A percentile compares a stretch with the other conserved stretches of the same genome.
phyloP scores from a whole-genome alignment of 2,888 invertebrate genomes.

The Odontothrips loti region DNA sequence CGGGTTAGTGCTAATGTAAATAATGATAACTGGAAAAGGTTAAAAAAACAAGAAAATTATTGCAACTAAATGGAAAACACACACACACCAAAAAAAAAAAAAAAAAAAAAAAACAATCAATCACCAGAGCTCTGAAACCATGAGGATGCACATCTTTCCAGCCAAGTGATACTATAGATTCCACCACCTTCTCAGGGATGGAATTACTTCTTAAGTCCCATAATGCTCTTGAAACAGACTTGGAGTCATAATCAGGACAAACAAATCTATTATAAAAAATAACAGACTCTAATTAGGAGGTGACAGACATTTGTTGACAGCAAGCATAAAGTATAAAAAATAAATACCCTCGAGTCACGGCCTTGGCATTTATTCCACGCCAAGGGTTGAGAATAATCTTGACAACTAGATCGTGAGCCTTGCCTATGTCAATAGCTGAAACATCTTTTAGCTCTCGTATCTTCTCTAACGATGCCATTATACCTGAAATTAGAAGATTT shows the following conservation, averaged over 20 bases:
- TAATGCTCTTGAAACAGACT: background rate
- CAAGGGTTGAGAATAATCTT: background rate
- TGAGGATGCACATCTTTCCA: background rate
- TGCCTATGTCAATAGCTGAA: background rate
- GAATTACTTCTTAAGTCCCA: slow-evolving; percentile 5
- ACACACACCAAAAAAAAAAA: background rate
- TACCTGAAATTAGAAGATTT: background rate
- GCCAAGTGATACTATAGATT: background rate
- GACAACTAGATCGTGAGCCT: background rate
- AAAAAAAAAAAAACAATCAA: background rate
- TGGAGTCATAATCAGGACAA: background rate
- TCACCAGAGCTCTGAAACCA: background rate
- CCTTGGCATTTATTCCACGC: background rate
- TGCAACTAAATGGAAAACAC: too few relatives aligned
- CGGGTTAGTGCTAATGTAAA: background rate
- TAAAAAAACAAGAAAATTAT: background rate
- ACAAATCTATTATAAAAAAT: background rate
- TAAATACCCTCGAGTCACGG: background rate
- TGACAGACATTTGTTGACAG: background rate
- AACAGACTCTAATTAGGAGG: background rate
- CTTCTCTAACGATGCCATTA: background rate
- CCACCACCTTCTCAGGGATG: background rate
- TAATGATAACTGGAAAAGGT: background rate
- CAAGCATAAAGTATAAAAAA: background rate
- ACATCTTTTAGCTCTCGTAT: background rate